Percentiles rank a stretch among this genome's conserved stretches.
Evolutionary conservation across 2,113 vertebrate genomes (phyloP).

Genomic region (Labrus mixtus): DNA sequence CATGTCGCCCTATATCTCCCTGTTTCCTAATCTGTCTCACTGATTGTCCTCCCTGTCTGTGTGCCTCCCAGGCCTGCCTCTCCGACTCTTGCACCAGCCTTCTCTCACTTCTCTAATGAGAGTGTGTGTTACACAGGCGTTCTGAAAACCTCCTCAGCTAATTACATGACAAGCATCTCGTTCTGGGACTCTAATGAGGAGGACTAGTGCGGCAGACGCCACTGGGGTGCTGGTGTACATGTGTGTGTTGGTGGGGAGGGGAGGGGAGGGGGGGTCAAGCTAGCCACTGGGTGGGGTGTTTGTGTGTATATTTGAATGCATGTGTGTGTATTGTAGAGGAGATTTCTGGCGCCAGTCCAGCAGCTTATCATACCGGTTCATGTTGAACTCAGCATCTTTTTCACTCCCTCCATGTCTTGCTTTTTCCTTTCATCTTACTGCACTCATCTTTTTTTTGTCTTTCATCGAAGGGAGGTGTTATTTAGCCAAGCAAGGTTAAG

Average conservation of each 20-base stretch:
- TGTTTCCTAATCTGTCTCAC: conserved; percentile 3
- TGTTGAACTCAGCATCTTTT: conserved; percentile 68
- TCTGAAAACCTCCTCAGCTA: conserved; percentile 75
- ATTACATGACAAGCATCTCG: conserved; percentile 82
- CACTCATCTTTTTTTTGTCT: conserved; percentile 19
- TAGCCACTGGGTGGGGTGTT: conserved; percentile 54
- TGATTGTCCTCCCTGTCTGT: conserved; percentile 20
- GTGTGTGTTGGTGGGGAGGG: conserved; percentile 16
- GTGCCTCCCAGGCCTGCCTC: conserved; percentile 46
- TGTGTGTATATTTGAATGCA: conserved; percentile 25
- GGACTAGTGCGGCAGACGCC: conserved; percentile 70
- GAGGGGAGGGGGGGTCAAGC: conserved; percentile 42
- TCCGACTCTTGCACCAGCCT: conserved; percentile 38
- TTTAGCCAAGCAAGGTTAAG: conserved; percentile 15
- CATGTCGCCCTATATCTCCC: conserved; percentile 6
- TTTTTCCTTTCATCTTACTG: conserved; percentile 56
- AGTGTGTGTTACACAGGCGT: conserved; percentile 67
- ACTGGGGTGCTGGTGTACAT: conserved; percentile 48
- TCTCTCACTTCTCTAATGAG: conserved; percentile 73
- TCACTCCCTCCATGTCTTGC: conserved; percentile 35
- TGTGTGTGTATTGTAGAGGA: conserved; percentile 16
- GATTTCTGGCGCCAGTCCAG: conserved; percentile 65
- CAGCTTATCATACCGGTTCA: conserved; percentile 71
- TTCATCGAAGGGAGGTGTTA: not conserved
- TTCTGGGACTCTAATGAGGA: conserved; percentile 82